phyloP scores from a whole-genome alignment of 35 echinoderm and acorn worm species.

The Holothuria glaberrima region DNA sequence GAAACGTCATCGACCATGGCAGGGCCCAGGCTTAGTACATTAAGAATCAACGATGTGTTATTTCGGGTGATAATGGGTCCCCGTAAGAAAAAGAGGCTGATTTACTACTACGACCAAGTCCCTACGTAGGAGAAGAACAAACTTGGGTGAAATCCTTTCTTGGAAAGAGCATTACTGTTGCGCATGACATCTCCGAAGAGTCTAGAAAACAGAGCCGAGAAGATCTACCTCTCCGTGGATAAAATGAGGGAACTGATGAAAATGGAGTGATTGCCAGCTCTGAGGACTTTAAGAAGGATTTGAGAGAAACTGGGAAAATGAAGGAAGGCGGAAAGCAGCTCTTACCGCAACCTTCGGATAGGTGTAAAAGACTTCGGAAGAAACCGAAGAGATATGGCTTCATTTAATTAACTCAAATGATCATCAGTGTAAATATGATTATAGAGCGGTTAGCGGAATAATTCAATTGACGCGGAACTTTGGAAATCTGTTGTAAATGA shows the following conservation, averaged over 20 bases:
- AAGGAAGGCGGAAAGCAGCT: not conserved
- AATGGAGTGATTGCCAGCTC: no score
- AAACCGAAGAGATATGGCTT: not conserved
- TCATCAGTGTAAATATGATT: not conserved
- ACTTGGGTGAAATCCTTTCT: not conserved
- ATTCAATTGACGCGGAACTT: no score
- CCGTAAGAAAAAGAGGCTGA: not conserved
- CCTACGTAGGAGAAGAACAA: slow-evolving; percentile 22
- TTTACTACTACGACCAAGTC: not conserved
- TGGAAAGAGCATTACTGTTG: no score
- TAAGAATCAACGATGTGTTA: slow-evolving; percentile 31
- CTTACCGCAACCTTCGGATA: not conserved
- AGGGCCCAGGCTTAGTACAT: not conserved
- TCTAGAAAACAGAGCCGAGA: not conserved
- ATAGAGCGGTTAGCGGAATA: not conserved
- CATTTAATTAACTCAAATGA: not conserved
- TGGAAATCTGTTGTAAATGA: no score
- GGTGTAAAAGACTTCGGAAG: not conserved
- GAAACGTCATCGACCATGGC: slow-evolving; percentile 18
- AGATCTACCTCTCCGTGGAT: not conserved
- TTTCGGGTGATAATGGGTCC: not conserved
- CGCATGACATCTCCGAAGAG: no score
- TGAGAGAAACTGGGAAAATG: not conserved
- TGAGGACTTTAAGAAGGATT: not conserved
- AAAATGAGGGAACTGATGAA: no score